A percentile compares a stretch with the other conserved stretches of the same genome.
phyloP scores from a whole-genome alignment of 2,888 invertebrate species.

The Trichogramma evanescens region DNA sequence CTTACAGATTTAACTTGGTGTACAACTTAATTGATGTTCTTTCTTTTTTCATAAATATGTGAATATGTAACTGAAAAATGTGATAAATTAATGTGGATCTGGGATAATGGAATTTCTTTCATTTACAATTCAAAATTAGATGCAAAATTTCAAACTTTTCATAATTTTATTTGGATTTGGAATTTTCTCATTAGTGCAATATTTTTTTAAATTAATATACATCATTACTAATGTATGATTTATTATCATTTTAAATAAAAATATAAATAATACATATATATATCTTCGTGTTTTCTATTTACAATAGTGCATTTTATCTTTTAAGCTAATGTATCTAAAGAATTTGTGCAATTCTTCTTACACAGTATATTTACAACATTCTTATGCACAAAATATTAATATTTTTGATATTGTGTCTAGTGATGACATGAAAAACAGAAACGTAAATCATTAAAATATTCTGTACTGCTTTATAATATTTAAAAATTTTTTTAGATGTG shows the following conservation, averaged over 20 bases:
- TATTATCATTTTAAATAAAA: conserved; percentile 16
- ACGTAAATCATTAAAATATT: background rate
- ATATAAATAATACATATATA: conserved; percentile 14
- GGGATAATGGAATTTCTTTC: background rate
- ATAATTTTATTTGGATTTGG: conserved; percentile 1
- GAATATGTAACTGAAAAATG: conserved; percentile 10
- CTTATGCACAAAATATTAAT: conserved; percentile 10
- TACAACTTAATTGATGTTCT: conserved; percentile 5
- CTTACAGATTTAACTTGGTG: conserved; percentile 3
- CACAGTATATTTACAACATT: conserved; percentile 4
- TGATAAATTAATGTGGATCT: conserved; percentile 2
- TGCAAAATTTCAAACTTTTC: background rate
- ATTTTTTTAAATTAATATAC: conserved; percentile 12
- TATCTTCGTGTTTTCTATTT: conserved; percentile 9
- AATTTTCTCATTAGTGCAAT: conserved; percentile 13
- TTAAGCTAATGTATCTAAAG: conserved; percentile 10
- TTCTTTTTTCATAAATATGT: background rate
- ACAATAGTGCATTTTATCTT: conserved; percentile 13
- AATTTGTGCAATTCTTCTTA: conserved; percentile 16
- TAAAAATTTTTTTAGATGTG: background rate
- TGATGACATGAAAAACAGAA: no score
- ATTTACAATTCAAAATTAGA: background rate
- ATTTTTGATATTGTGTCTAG: background rate
- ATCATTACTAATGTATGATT: conserved; percentile 10
- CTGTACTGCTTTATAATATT: background rate